phyloP scores from a whole-genome alignment of 2,113 vertebrate genomes.

The Cnemophilus loriae region DNA sequence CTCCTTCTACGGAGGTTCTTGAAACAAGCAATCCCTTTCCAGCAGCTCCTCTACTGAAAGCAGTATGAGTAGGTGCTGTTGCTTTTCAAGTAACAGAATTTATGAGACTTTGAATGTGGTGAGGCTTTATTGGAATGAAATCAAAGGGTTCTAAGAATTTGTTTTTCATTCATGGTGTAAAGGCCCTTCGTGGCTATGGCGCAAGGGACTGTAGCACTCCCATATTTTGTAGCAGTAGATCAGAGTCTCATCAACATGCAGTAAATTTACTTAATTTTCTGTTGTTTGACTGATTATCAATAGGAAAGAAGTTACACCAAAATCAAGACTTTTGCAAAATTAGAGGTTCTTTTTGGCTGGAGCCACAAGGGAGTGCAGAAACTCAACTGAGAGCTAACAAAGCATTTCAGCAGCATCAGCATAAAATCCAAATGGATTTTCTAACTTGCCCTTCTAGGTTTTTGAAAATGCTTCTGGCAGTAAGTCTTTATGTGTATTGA shows the following conservation, averaged over 20 bases:
- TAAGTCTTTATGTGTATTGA: not conserved
- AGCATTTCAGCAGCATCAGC: not conserved
- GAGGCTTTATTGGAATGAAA: not conserved
- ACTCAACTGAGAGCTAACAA: not conserved
- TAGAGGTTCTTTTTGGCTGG: not conserved
- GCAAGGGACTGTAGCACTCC: not conserved
- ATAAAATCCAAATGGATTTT: not conserved
- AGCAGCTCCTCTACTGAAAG: not conserved
- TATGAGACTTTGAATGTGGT: not conserved
- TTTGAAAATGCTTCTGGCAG: not conserved
- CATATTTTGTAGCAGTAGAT: not conserved
- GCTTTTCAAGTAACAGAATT: constrained; percentile 32
- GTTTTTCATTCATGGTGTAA: not conserved
- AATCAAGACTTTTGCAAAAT: not conserved
- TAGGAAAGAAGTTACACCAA: not conserved
- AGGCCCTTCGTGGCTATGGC: not conserved
- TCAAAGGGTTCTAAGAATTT: not conserved
- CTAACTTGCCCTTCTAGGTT: not conserved
- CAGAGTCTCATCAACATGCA: fast-evolving
- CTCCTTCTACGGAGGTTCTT: not conserved
- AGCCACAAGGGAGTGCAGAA: not conserved
- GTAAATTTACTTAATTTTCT: not conserved
- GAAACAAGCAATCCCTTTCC: not conserved
- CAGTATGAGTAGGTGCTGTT: not conserved
- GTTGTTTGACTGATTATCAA: not conserved